phyloP scores from a whole-genome alignment of 2,113 vertebrate genomes.

The Ptyas mucosa region DNA sequence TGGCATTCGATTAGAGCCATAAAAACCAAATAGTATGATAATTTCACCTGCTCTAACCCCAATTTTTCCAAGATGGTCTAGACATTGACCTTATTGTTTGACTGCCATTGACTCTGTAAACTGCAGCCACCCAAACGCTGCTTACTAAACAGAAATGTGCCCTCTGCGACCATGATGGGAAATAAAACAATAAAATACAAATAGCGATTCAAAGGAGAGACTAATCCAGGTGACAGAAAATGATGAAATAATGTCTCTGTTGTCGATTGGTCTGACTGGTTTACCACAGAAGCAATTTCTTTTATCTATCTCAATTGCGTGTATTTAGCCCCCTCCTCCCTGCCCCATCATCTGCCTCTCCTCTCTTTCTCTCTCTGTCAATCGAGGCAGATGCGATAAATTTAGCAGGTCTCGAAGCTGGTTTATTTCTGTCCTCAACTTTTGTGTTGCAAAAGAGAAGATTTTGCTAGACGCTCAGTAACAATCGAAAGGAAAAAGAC shows the following conservation, averaged over 20 bases:
- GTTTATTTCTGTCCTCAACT: conserved; percentile 30
- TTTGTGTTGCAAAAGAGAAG: not conserved
- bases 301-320: conserved; percentile 51
- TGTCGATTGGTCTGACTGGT: conserved; percentile 48
- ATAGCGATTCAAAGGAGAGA: conserved; percentile 54
- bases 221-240: conserved; percentile 59
- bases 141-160: conserved; percentile 69
- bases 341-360: conserved; percentile 9
- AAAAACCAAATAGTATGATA: conserved; percentile 73
- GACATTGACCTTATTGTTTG: conserved; percentile 74
- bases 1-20: conserved; percentile 69
- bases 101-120: conserved; percentile 73
- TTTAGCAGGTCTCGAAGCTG: conserved; percentile 36
- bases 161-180: conserved; percentile 56
- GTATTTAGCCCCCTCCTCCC: not conserved
- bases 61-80: conserved; percentile 71
- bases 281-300: conserved; percentile 44
- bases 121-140: conserved; percentile 64
- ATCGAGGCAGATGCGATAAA: conserved; percentile 50
- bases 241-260: conserved; percentile 59
- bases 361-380: conserved; percentile 44
- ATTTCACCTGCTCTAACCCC: conserved; percentile 77
- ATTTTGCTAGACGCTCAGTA: conserved; percentile 16
- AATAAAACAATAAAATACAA: conserved; percentile 61
- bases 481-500: not conserved